Conservation (phyloP, 2,888 invertebrate genomes). For the Ophioninae sp. region DNA sequence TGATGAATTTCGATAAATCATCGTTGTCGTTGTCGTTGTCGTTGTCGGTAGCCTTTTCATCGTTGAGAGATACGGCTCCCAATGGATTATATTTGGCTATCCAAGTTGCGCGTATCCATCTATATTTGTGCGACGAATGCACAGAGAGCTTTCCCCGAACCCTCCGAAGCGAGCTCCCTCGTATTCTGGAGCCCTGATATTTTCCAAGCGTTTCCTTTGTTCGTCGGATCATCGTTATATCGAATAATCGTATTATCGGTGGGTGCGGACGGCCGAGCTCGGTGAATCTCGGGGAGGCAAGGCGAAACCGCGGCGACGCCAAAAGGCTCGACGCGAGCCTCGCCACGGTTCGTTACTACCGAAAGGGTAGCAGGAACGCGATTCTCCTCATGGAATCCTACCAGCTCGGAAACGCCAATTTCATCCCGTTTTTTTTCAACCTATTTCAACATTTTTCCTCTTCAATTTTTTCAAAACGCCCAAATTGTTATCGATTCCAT, state of each 20-base stretch:
- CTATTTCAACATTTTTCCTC: neutral
- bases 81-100: neutral
- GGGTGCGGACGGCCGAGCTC: slow-evolving; percentile 57
- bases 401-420: slow-evolving; percentile 21
- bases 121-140: slow-evolving; percentile 11
- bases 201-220: slow-evolving; percentile 79
- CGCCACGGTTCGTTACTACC: slow-evolving; percentile 65
- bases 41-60: no score
- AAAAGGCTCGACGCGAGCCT: slow-evolving; percentile 45
- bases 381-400: slow-evolving; percentile 43
- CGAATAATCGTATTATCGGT: slow-evolving; percentile 69
- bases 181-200: slow-evolving; percentile 76
- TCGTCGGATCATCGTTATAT: slow-evolving; percentile 77
- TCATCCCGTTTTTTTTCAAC: neutral
- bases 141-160: slow-evolving; percentile 46
- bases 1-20: no score
- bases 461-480: neutral
- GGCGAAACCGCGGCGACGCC: slow-evolving; percentile 20
- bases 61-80: no score
- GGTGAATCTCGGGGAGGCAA: slow-evolving; percentile 33
- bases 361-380: slow-evolving; percentile 70
- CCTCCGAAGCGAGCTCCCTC: slow-evolving; percentile 68
- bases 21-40: no score
- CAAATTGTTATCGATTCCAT: no score
- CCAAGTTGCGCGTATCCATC: neutral